Conservation (phyloP, 2,797 vertebrate genomes). For the Falco rusticolus region DNA sequence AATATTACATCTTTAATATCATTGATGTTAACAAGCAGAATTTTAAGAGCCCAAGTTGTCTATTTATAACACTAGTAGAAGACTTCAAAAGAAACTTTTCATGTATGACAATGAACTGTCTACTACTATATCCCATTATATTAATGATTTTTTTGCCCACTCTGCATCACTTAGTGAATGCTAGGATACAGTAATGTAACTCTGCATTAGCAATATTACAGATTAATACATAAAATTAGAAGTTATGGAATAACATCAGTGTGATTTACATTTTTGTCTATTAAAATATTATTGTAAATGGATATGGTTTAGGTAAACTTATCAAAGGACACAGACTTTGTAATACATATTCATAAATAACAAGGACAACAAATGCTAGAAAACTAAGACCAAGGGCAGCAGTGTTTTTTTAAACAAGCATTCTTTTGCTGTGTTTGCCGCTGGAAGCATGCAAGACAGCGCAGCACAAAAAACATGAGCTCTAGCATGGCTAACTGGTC, state of each 20-base stretch:
- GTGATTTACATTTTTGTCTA: neutral
- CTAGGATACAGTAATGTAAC: neutral
- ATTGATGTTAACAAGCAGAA: neutral
- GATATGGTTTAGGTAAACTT: neutral
- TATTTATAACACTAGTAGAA: neutral
- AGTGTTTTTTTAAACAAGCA: neutral
- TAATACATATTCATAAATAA: neutral
- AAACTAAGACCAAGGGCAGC: neutral
- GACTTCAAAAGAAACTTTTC: neutral
- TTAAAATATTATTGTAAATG: neutral
- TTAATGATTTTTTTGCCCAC: neutral
- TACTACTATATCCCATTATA: neutral
- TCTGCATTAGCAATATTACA: neutral
- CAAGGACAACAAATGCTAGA: neutral
- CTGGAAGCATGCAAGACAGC: neutral
- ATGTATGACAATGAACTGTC: neutral
- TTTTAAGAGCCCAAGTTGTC: neutral
- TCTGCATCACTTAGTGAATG: neutral
- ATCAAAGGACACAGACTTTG: neutral
- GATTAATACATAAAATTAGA: neutral
- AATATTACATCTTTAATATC: neutral
- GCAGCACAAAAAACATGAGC: neutral
- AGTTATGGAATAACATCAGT: neutral
- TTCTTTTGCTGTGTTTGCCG: neutral
- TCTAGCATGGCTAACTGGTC: neutral